Conservation (phyloP, 2,888 invertebrate species). For the Drosophila pullipes region DNA sequence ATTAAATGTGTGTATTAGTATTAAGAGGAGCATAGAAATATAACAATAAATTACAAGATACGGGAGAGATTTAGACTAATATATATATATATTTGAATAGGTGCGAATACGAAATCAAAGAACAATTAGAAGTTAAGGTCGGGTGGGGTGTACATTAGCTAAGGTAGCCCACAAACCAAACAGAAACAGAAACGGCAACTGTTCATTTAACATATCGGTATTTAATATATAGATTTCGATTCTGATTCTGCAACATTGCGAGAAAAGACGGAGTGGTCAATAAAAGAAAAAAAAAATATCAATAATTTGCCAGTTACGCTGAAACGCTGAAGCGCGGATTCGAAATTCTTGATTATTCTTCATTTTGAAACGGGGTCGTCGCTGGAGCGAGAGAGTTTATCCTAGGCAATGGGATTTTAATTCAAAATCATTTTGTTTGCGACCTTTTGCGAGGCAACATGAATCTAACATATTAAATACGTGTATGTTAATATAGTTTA, state of each 20-base stretch:
- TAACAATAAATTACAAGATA: slow-evolving; percentile 38
- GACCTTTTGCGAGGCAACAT: slow-evolving; percentile 27
- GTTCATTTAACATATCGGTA: slow-evolving; percentile 82
- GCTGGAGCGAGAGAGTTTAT: slow-evolving; percentile 59
- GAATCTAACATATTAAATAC: slow-evolving; percentile 84
- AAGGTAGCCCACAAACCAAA: slow-evolving; percentile 49
- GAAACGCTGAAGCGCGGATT: slow-evolving; percentile 23
- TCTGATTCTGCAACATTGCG: slow-evolving; percentile 22
- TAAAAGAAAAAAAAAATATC: background rate
- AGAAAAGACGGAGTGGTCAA: slow-evolving; percentile 24
- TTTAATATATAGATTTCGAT: slow-evolving; percentile 82
- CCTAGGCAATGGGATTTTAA: slow-evolving; percentile 51
- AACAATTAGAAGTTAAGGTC: slow-evolving; percentile 59
- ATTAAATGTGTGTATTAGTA: slow-evolving; percentile 45
- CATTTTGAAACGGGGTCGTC: slow-evolving; percentile 31
- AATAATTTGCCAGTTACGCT: slow-evolving; percentile 32
- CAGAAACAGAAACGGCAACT: slow-evolving; percentile 63
- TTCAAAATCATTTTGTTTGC: slow-evolving; percentile 34
- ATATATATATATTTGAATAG: slow-evolving; percentile 23
- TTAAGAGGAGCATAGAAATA: slow-evolving; percentile 40
- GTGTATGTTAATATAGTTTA: slow-evolving; percentile 83
- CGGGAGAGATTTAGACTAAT: slow-evolving; percentile 40
- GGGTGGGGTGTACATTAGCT: slow-evolving; percentile 40
- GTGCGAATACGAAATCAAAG: slow-evolving; percentile 61
- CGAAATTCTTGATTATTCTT: slow-evolving; percentile 35